Evolutionary conservation across 2,113 vertebrate species (phyloP).

Genomic region (Gavia stellata): DNA sequence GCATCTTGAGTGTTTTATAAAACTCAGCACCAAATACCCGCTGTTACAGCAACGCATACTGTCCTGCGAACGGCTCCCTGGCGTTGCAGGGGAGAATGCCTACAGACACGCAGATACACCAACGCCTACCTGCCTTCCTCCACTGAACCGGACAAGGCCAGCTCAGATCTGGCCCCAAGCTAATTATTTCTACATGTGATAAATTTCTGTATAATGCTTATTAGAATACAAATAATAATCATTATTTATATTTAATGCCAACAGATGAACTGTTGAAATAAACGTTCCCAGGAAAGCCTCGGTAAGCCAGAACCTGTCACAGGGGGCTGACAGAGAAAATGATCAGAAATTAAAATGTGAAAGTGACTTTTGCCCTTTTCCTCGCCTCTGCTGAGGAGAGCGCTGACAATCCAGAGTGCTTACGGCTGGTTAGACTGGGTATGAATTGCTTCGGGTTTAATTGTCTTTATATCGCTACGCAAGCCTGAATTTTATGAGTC

Average conservation of each 20-base stretch:
- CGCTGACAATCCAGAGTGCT: background rate
- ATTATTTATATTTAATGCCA: background rate
- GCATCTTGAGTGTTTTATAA: background rate
- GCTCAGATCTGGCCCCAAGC: background rate
- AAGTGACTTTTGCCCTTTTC: background rate
- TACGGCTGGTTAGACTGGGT: background rate
- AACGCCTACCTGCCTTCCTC: background rate
- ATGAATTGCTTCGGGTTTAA: background rate
- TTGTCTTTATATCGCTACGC: background rate
- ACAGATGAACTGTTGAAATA: background rate
- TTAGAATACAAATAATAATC: background rate
- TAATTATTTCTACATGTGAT: background rate
- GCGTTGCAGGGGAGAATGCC: background rate
- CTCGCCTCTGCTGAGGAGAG: background rate
- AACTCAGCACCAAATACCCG: background rate
- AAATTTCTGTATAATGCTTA: background rate
- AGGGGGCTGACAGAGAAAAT: background rate
- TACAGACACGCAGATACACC: background rate
- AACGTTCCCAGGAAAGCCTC: background rate
- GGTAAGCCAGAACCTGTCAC: background rate
- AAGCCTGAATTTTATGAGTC: background rate
- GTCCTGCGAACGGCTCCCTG: background rate
- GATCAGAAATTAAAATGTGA: background rate
- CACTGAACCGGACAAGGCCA: background rate
- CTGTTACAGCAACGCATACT: rapidly evolving